Evolutionary conservation across 2,888 invertebrate genomes (phyloP).

Genomic region (Ennomos erosarius): DNA sequence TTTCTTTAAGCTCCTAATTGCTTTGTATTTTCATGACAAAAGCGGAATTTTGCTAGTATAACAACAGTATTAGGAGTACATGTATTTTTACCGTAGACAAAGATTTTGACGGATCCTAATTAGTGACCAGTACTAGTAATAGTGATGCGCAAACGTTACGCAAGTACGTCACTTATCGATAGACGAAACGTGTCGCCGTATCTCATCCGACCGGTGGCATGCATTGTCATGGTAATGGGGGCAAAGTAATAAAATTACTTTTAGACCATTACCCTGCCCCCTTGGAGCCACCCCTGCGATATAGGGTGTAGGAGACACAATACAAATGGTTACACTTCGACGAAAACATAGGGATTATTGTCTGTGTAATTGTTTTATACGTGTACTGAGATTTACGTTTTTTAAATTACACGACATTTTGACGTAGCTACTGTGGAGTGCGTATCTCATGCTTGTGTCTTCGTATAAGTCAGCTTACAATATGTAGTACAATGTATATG

Average conservation of each 20-base stretch:
- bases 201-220: constrained; percentile 77
- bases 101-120: too few relatives aligned
- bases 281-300: constrained; percentile 62
- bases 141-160: constrained; percentile 42
- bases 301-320: constrained; percentile 76
- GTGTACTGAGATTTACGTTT: constrained; percentile 39
- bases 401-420: neutral
- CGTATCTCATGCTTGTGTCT: too few relatives aligned
- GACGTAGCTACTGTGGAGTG: too few relatives aligned
- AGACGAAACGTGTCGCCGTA: constrained; percentile 51
- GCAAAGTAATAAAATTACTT: constrained; percentile 85
- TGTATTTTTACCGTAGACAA: too few relatives aligned
- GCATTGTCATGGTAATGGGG: constrained; percentile 85
- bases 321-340: constrained; percentile 71
- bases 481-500: too few relatives aligned
- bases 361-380: constrained; percentile 75
- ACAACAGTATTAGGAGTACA: too few relatives aligned
- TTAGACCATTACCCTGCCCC: constrained; percentile 83
- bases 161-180: constrained; percentile 51
- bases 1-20: neutral
- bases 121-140: constrained; percentile 6
- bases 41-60: too few relatives aligned
- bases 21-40: neutral
- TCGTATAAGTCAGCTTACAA: too few relatives aligned
- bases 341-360: constrained; percentile 73